A percentile compares a stretch with the other conserved stretches of the same genome.
Evolutionary conservation across 2,797 vertebrate species (phyloP).

Genomic region (Cephalopachus bancanus): DNA sequence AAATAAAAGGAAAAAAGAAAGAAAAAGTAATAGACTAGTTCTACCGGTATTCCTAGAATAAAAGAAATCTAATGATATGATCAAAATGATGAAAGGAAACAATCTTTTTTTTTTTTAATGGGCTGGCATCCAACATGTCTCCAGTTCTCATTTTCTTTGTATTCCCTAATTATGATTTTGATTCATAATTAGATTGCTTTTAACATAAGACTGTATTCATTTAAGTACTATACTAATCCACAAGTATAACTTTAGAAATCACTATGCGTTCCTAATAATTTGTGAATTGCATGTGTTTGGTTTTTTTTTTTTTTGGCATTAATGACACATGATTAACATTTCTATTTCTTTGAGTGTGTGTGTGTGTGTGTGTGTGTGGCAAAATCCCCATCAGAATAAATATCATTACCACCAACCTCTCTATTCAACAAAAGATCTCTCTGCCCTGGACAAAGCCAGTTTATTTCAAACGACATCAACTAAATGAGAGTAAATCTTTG

Average conservation of each 20-base stretch:
- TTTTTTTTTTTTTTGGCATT: constrained; percentile 67
- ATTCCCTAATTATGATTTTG: constrained; percentile 83
- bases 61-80: constrained; percentile 37
- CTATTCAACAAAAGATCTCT: not conserved
- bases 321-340: constrained; percentile 62
- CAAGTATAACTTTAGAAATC: constrained; percentile 56
- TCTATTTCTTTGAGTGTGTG: constrained; percentile 64
- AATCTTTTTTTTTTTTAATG: not conserved
- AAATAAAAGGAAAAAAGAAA: not conserved
- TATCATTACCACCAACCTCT: not conserved
- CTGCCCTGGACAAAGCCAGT: not conserved
- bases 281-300: constrained; percentile 79
- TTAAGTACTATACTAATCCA: constrained; percentile 77
- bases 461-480: constrained; percentile 27
- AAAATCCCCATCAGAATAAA: constrained; percentile 39
- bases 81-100: constrained; percentile 30
- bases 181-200: constrained; percentile 34
- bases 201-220: constrained; percentile 19
- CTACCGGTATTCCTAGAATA: constrained; percentile 22
- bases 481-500: constrained; percentile 37
- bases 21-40: constrained; percentile 9
- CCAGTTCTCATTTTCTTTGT: constrained; percentile 84
- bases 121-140: constrained; percentile 67
- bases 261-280: constrained; percentile 69
- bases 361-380: constrained; percentile 1